A percentile compares a stretch with the other conserved stretches of the same genome.
phyloP scores from a whole-genome alignment of 2,888 invertebrate genomes.

The Hydropsyche betteni region DNA sequence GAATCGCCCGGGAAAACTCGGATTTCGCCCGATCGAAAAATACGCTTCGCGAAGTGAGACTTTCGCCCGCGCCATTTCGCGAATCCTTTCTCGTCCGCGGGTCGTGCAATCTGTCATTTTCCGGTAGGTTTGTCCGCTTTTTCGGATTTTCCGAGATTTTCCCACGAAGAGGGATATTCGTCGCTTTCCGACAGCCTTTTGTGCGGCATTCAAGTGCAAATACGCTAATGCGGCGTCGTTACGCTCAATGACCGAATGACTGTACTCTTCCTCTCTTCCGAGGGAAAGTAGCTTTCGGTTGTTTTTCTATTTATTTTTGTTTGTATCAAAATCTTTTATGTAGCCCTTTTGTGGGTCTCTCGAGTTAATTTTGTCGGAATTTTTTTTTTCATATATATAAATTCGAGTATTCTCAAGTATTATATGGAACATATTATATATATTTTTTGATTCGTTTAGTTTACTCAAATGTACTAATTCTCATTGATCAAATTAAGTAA shows the following conservation, averaged over 20 bases:
- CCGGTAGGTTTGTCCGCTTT: constrained; percentile 6
- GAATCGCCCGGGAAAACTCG: no score
- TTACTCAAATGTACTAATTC: no score
- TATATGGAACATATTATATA: no score
- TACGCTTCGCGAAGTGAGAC: not conserved
- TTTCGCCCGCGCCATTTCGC: not conserved
- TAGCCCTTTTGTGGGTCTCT: not conserved
- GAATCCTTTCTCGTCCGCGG: constrained; percentile 12
- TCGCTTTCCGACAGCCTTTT: not conserved
- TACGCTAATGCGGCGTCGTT: constrained; percentile 1
- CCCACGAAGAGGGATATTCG: no score
- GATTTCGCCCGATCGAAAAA: no score
- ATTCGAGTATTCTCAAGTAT: no score
- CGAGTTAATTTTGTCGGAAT: no score
- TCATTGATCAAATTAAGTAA: no score
- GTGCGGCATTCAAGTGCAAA: constrained; percentile 8
- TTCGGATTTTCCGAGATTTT: constrained; percentile 12
- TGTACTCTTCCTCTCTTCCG: not conserved
- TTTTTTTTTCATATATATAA: no score
- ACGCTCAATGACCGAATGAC: constrained; percentile 3
- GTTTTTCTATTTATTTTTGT: constrained; percentile 3
- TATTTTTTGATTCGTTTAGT: no score
- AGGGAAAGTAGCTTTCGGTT: not conserved
- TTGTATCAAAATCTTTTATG: not conserved
- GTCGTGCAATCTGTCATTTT: constrained; percentile 18